phyloP scores from a whole-genome alignment of 1,140 invertebrate genomes.

The Drosophila lowei region DNA sequence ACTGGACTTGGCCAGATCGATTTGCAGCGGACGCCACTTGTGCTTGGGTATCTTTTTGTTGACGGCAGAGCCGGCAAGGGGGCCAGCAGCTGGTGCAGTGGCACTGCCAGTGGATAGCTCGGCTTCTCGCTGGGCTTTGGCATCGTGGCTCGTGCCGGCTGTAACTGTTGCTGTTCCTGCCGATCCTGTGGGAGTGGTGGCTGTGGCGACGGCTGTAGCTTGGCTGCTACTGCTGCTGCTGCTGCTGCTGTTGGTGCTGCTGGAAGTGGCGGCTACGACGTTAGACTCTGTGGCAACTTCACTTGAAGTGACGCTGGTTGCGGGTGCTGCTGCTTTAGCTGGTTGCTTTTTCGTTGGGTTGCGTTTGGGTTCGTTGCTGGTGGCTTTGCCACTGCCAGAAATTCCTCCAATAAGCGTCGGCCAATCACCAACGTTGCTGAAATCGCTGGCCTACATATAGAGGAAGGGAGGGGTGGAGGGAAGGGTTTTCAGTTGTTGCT shows the following conservation, averaged over 20 bases:
- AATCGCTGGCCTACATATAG: conserved; percentile 86
- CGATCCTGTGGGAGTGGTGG: conserved; percentile 27
- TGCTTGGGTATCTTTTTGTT: conserved; percentile 86
- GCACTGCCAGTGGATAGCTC: conserved; percentile 56
- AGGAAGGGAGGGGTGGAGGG: no score
- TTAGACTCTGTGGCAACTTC: conserved; percentile 52
- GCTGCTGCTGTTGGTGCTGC: conserved; percentile 15
- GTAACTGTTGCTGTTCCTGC: conserved; percentile 27
- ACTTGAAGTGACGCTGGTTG: conserved; percentile 46
- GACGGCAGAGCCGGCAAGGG: conserved; percentile 64
- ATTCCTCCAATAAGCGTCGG: conserved; percentile 86
- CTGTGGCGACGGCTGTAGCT: conserved; percentile 11
- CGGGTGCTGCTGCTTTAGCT: conserved; percentile 41
- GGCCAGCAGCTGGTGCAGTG: conserved; percentile 60
- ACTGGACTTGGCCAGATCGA: conserved; percentile 86
- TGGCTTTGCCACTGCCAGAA: conserved; percentile 76
- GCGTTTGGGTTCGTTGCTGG: conserved; percentile 77
- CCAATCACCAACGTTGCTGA: conserved; percentile 90
- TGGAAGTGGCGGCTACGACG: conserved; percentile 11
- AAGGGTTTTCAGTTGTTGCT: no score
- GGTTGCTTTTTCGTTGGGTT: conserved; percentile 68
- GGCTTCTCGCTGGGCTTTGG: conserved; percentile 72
- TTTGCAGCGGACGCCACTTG: conserved; percentile 90
- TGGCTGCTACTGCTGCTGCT: conserved; percentile 25
- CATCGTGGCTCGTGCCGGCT: conserved; percentile 72